Evolutionary conservation across 2,888 invertebrate genomes (phyloP), one percentile per base, ranked within the genome.

Genomic region (Zhengitettix transpicula): DNA sequence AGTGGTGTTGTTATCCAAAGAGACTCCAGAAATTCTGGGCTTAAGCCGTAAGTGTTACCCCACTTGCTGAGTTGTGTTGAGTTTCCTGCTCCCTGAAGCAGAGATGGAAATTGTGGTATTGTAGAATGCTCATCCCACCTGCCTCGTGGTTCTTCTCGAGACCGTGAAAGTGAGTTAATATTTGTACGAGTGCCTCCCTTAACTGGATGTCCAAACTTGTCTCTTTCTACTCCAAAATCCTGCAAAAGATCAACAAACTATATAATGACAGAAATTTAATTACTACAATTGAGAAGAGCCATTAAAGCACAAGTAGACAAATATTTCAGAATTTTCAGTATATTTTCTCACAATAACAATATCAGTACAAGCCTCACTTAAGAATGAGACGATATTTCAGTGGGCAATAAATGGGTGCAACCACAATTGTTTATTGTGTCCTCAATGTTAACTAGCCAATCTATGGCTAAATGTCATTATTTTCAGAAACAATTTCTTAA

Each of bases 1-100:
- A 99, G 81, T 63, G 97, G 95, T 67, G 93, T 91, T 69, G 88
- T 88, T 65, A 99, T 93, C 72, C 90, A 89, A 64, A 98, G 84
- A 65, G 90, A 90, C 70, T 96, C 91, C 69, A 99, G 81, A 75
- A 99, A 94, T 70, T 92, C 89, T 61, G 91, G 85, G 74, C 90
- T 95, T 66, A 99, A 78, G 61, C 96, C 96, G 74, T 90, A 97
- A 40, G 95, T 94, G 74, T 94, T 94, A 71, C 84, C 90, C 74
- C 78, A 81, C 69, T 80, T 81, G 60, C 73, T 47, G n/a, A n/a
- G 74, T 40, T 54, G 53, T 28, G 51, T 61, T 53, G 55, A 53
- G 16, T 28, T 58, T 52, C 16, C 61, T 51, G 40, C 62, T 44
- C 42, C 60, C 57, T 53, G 62, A 10, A 47, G 15, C 52, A 62